Evolutionary conservation across 2,113 vertebrate species (phyloP).

Genomic region (Guaruba guarouba): DNA sequence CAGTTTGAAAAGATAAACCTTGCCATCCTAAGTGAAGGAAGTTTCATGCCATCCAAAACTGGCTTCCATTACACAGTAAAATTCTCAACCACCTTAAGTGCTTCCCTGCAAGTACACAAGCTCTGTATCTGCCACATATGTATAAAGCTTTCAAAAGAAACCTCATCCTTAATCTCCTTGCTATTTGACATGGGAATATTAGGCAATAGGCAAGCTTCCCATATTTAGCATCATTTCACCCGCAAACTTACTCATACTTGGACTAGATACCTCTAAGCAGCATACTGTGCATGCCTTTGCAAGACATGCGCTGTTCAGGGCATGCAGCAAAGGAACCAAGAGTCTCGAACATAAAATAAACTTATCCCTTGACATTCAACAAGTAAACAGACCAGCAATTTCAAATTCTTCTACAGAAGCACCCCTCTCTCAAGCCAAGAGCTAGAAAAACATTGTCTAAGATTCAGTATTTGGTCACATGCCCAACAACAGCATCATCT

Average conservation of each 20-base stretch:
- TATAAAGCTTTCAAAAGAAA: constrained; percentile 12
- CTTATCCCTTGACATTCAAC: neutral
- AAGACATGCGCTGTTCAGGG: neutral
- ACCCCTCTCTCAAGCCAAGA: neutral
- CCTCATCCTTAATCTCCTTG: constrained; percentile 16
- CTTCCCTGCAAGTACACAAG: neutral
- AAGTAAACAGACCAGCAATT: neutral
- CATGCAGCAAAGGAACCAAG: neutral
- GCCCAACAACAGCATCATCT: neutral
- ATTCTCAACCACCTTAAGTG: neutral
- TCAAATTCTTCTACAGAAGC: neutral
- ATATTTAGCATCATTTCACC: constrained; percentile 41
- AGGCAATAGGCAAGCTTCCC: constrained; percentile 33
- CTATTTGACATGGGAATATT: constrained; percentile 13
- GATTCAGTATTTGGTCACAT: accelerated
- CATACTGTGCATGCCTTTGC: neutral
- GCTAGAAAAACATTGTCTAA: neutral
- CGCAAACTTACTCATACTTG: constrained; percentile 36
- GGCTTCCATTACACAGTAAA: neutral
- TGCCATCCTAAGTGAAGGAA: neutral
- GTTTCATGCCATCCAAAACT: neutral
- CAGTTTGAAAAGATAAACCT: neutral
- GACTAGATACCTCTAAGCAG: neutral
- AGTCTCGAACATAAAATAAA: neutral
- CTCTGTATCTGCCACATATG: neutral